Evolutionary conservation across 2,888 invertebrate species (phyloP), one percentile per base, ranked within the genome.

Genomic region (Timandra comae): DNA sequence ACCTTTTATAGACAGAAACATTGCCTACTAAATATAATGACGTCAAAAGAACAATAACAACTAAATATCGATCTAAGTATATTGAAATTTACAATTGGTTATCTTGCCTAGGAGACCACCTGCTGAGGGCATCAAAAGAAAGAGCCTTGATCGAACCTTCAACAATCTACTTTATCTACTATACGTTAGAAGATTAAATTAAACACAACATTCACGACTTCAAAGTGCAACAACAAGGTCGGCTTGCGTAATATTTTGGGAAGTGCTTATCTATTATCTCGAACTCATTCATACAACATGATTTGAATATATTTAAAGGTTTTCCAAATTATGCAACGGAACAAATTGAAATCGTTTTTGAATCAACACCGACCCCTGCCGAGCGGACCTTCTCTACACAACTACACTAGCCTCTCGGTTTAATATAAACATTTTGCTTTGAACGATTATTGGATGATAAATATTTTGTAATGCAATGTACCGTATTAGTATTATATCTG

Each of bases 301-400:
- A 68, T 29, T 37, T 33, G 24, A 24, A 24, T 24, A 75, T 72
- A 63, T 69, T 59, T 65, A 64, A 69, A 66, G 58, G 65, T 71
- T 76, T 64, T 60, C 67, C 57, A 68, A 72, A 77, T 79, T 77
- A 78, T 76, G 78, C 78, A 80, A 79, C 57, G 49, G 49, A 59
- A 69, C 71, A 71, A 75, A 79, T 79, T 79, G 73, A 76, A 78
- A 68, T 73, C 58, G 65, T 63, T 72, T n/a, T 70, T 58, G 61
- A 56, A 63, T 62, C 60, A 56, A 69, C 61, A 63, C 45, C 49
- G 68, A 63, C 71, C 67, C 79, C 80, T 44, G 72, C 62, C 38
- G 78, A 13, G 73, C 16, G 16, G 16, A 16, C 16, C 16, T 16
- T 16, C 16, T 5, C 16, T 5, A 16, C 16, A 16, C 16, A 16